A percentile compares a stretch with the other conserved stretches of the same genome.
phyloP scores from a whole-genome alignment of 2,797 vertebrate species.

The Phaenicophaeus curvirostris region DNA sequence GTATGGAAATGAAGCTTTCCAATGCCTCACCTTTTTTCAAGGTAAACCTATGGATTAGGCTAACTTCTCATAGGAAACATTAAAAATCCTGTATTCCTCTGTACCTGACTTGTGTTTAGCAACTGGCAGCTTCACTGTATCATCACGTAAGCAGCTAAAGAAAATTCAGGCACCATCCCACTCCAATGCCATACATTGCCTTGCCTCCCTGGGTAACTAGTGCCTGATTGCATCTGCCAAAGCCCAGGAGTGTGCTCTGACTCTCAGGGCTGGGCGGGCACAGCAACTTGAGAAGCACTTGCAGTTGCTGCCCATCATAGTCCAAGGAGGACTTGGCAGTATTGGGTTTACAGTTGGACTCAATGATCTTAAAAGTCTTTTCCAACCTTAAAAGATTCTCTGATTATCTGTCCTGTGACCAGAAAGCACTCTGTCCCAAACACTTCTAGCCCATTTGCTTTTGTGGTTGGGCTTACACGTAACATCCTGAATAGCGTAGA shows the following conservation, averaged over 20 bases:
- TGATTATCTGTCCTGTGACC: background rate
- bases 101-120: background rate
- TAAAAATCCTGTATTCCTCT: background rate
- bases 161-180: background rate
- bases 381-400: too few species aligned
- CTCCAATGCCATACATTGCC: background rate
- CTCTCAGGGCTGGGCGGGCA: background rate
- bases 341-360: too few species aligned
- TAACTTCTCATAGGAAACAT: background rate
- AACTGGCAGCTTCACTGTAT: background rate
- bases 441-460: background rate
- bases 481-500: rapidly evolving
- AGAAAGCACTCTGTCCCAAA: background rate
- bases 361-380: too few species aligned
- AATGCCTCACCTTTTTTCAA: background rate
- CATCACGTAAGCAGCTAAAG: background rate
- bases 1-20: background rate
- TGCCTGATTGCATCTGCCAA: background rate
- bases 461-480: background rate
- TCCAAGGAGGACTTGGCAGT: too few species aligned
- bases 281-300: background rate
- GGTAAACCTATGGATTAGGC: background rate
- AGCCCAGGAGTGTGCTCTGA: background rate
- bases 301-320: background rate
- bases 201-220: background rate